Evolutionary conservation across 2,888 invertebrate genomes (phyloP), one percentile per base, ranked within the genome.

Genomic region (Dendrolimus houi): DNA sequence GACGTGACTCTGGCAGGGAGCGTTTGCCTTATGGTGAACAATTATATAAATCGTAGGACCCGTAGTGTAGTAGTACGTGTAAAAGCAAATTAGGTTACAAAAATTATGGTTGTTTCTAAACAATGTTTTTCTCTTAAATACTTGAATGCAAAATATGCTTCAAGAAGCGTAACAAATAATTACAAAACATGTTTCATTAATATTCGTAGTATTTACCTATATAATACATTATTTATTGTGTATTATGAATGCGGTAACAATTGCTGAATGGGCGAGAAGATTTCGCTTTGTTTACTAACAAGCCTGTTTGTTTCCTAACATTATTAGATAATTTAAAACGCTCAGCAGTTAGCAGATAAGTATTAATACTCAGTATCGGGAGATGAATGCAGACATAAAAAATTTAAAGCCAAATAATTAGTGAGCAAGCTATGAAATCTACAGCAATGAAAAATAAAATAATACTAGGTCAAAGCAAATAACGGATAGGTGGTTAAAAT

Each of bases 191-290:
- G 47, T 47, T 47, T 8, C 47, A 47, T 47, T 47, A 8, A 3
- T 47, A 47, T 47, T 47, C 47, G 47, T 47, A 6, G 42, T 12
- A 9, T n/a, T 41, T n/a, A 55, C 14, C 41, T 42, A 12, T 42
- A 12, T 42, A 42, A 41, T n/a, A 41, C 42, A 42, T 17, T 41
- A 29, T 47, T 10, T 47, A 47, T 8, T 47, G 0, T 47, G 6
- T 47, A 47, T 47, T 47, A 47, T 47, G 47, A 47, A 47, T 47
- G 47, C 47, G 47, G 47, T 47, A 57, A 62, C 60, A 59, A 66
- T 59, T 53, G 29, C 7, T 58, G 52, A 61, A 66, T 68, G 60
- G 69, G 70, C 63, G 66, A 65, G 58, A 58, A 61, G 61, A 63
- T 63, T 62, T 66, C 58, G 63, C 55, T 64, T 41, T 58, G 53